Base-by-base conservation (phyloP, 2,113 vertebrate genomes). In the Balaeniceps rex region DNA sequence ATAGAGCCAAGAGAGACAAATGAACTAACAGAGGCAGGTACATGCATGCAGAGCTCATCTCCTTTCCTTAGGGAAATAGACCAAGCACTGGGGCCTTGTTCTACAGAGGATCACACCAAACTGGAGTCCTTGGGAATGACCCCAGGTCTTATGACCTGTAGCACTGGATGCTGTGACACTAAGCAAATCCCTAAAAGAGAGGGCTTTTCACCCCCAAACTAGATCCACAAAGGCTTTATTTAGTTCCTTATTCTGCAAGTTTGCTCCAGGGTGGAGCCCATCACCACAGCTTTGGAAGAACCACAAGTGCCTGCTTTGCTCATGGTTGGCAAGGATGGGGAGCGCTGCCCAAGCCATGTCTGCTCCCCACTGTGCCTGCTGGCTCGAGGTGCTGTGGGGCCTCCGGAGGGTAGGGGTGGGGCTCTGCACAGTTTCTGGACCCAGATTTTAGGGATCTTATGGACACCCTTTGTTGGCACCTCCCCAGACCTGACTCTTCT, bases 31-130 rank as follows among this genome's bases (percentile, higher is more conserved):
- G 54, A 38, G 44, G 63, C 54, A 31, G 26, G n/a, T 7, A 28
- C 10, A 6, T 13, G 18, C 1, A 0, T 1, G 19, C 28, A 23
- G 44, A 55, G 2, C 19, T 66, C 19, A 4, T 8, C 33, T 23
- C 25, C 44, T 28, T 44, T 55, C 57, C 31, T 51, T 2, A 11
- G 25, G 70, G 66, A 38, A 49, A 29, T 0, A 19, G 22, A 14
- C 31, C 47, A 58, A 66, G 61, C n/a, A 3, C 24, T 14, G 31
- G 28, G 47, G 22, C 2, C 12, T 23, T 54, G 16, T 6, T 75
- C 87, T 49, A 3, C 19, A 26, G 58, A 49, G 33, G 28, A 16
- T 55, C 26, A 36, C 18, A 9, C 64, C 54, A 25, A 51, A 38
- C 25, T 77, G 63, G 33, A 51, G 21, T 14, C 58, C 36, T 19